Base-by-base conservation (phyloP, 2,113 vertebrate genomes). In the Chascanopsetta lugubris region DNA sequence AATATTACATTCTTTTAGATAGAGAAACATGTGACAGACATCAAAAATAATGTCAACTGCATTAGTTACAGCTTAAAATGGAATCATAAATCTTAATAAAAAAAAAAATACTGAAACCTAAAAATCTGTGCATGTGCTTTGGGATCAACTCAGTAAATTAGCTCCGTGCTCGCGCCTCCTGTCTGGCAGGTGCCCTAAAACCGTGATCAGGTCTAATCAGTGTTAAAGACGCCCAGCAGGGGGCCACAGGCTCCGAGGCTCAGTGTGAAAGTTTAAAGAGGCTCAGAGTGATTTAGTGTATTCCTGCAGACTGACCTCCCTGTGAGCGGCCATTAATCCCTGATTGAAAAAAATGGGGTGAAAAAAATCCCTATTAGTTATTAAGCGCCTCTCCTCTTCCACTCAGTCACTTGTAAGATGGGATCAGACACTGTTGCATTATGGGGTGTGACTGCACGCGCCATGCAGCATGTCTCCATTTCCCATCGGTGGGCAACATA, bases 241-340 rank as follows among this genome's bases (percentile, higher is more conserved):
- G 7, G 56, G 53, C 64, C 46, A 13, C 27, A 26, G 51, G 60
- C 71, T 62, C 79, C 30, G 4, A 36, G 48, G 69, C 73, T 47
- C 69, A 67, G 57, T 84, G 87, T 75, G 88, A 90, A 90, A 88
- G 85, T 90, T 85, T 79, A 67, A 87, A 85, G 78, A 80, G 66
- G 73, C 84, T 85, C 68, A 72, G 65, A 34, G 62, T 72, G 69
- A 83, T 82, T 84, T 82, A 84, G 42, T 70, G 78, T 86, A 79
- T 86, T 86, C 76, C 83, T 81, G 15, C 59, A 80, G 85, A 88
- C 85, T 79, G 66, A 80, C 75, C 85, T 72, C 86, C 77, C 76
- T 65, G 63, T 45, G 83, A 85, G 82, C 56, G 48, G 75, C 85
- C 49, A 62, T 71, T 89, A 86, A 90, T 90, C 84, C 83, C 69